These are phyloP conservation scores for Cataglyphis rosenhaueri DNA, from an alignment of 2,888 invertebrate genomes.

Conservation along the genomic window DNA sequence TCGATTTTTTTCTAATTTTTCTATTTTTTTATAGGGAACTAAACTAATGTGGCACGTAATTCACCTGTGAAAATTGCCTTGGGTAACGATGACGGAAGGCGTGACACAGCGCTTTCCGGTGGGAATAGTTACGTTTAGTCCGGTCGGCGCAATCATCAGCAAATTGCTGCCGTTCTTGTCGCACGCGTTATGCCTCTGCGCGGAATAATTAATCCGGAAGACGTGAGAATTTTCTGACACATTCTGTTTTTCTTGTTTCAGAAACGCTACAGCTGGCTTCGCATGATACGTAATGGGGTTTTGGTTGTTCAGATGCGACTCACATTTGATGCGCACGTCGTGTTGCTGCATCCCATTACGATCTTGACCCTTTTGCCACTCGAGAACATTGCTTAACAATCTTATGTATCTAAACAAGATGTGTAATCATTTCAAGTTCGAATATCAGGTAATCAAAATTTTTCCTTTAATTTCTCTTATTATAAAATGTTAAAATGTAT, in stretches of 20 bases:
- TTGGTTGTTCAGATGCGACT: constrained; percentile 64
- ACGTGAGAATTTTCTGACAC: constrained; percentile 53
- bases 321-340: constrained; percentile 78
- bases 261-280: constrained; percentile 69
- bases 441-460: background rate
- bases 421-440: background rate
- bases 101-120: constrained; percentile 42
- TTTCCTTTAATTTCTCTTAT: background rate
- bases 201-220: constrained; percentile 56
- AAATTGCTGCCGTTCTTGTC: constrained; percentile 90
- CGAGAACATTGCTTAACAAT: constrained; percentile 93
- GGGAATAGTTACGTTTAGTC: constrained; percentile 42
- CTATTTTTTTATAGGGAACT: background rate
- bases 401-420: constrained; percentile 91
- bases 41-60: background rate
- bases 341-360: constrained; percentile 79
- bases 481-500: background rate
- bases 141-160: constrained; percentile 89
- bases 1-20: background rate
- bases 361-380: constrained; percentile 91
- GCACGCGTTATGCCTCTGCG: constrained; percentile 77
- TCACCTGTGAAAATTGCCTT: constrained; percentile 41
- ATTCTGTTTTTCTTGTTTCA: constrained; percentile 74
- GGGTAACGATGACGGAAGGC: constrained; percentile 49
- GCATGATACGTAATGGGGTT: constrained; percentile 80